Conservation (phyloP, 2,797 vertebrate species). For the Enteromius thamalakanensis region DNA sequence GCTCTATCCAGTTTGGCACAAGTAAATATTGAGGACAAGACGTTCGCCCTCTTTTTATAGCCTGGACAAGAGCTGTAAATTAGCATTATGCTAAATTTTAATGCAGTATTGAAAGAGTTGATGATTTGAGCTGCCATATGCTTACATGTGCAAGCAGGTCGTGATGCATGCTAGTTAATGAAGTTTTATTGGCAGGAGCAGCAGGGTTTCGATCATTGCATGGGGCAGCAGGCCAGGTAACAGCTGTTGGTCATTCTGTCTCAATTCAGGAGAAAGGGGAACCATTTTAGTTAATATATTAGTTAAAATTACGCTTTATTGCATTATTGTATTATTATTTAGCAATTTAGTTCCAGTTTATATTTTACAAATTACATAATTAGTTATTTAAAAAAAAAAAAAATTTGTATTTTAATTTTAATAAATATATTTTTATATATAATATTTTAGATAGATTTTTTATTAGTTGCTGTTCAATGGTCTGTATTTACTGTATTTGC, state of each 20-base stretch:
- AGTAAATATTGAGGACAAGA: constrained; percentile 45
- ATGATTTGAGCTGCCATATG: constrained; percentile 59
- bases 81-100: constrained; percentile 51
- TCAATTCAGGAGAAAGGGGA: constrained; percentile 68
- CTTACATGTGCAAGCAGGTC: constrained; percentile 71
- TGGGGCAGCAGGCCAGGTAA: constrained; percentile 73
- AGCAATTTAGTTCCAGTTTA: background rate
- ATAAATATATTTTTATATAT: background rate
- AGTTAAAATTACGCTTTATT: constrained; percentile 55
- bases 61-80: constrained; percentile 46
- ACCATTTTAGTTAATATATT: constrained; percentile 64
- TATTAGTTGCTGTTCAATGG: background rate
- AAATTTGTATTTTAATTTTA: too few relatives aligned
- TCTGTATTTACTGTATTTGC: background rate
- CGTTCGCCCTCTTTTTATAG: constrained; percentile 39
- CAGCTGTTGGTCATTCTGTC: constrained; percentile 76
- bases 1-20: constrained; percentile 49
- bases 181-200: constrained; percentile 79
- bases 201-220: constrained; percentile 76
- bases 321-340: background rate
- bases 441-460: background rate
- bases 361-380: background rate
- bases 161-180: constrained; percentile 73
- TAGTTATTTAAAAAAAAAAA: background rate
- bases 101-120: constrained; percentile 58